Evolutionary conservation across 2,113 vertebrate species (phyloP).

Genomic region (Alexandromys fortis): DNA sequence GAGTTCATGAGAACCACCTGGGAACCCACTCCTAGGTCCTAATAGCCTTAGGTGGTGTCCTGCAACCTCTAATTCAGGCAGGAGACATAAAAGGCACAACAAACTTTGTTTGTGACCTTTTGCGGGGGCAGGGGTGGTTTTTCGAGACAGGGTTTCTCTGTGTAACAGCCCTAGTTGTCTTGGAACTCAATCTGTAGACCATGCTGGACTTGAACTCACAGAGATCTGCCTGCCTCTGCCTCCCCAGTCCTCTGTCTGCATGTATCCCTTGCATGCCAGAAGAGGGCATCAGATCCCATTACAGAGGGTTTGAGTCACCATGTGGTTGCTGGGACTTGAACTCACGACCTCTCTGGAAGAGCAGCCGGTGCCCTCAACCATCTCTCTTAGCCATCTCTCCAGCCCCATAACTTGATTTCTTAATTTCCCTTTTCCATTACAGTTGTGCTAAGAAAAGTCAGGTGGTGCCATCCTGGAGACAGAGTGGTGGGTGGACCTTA

Average conservation of each 20-base stretch:
- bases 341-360: not conserved
- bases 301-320: not conserved
- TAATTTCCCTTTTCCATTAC: conserved; percentile 19
- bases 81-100: not conserved
- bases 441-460: not conserved
- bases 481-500: not conserved
- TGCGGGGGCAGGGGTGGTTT: not conserved
- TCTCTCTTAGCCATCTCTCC: not conserved
- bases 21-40: not conserved
- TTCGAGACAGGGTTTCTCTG: not conserved
- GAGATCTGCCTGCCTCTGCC: not conserved
- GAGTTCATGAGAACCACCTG: not conserved
- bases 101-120: not conserved
- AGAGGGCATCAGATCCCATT: not conserved
- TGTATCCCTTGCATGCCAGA: not conserved
- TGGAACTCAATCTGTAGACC: not conserved
- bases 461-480: not conserved
- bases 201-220: not conserved
- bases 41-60: not conserved
- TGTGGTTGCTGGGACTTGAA: not conserved
- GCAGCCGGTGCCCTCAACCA: not conserved
- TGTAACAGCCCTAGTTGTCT: not conserved
- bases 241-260: not conserved
- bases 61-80: not conserved
- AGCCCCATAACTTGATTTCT: not conserved